Percentiles rank a stretch among this genome's conserved stretches.
These are phyloP conservation scores for Rhopalosiphum nymphaeae DNA, from an alignment of 2,888 invertebrate species.

Conservation along the genomic window DNA sequence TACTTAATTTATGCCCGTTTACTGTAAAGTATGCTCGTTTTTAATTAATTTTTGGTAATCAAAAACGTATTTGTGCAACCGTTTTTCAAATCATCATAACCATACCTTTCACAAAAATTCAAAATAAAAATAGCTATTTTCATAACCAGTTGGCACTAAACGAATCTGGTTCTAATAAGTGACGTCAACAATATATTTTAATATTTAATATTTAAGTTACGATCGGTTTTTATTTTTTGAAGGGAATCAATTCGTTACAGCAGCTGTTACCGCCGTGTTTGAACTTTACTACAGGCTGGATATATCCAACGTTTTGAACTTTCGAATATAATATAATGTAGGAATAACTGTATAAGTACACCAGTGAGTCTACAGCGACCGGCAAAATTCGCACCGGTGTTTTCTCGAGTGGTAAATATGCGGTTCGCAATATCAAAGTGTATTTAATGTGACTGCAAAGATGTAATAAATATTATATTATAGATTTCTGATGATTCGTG, in stretches of 20 bases:
- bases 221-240: not conserved
- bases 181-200: not conserved
- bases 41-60: not conserved
- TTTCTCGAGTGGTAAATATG: constrained; percentile 9
- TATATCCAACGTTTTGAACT: not conserved
- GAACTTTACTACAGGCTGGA: not conserved
- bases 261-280: constrained; percentile 23
- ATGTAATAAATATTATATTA: not conserved
- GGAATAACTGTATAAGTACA: not conserved
- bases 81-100: not conserved
- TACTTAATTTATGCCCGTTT: too few relatives aligned
- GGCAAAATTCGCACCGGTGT: not conserved
- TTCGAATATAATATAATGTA: not conserved
- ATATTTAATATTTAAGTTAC: not conserved
- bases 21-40: not conserved
- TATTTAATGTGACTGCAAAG: not conserved
- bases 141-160: not conserved
- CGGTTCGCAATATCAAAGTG: not conserved
- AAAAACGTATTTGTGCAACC: not conserved
- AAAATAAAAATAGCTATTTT: not conserved
- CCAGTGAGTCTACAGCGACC: not conserved
- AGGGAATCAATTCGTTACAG: not conserved
- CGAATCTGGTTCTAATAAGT: not conserved
- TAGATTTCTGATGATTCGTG: not conserved
- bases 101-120: not conserved